Evolutionary conservation across 1,140 invertebrate genomes (phyloP).

Genomic region (Drosophila obscura): DNA sequence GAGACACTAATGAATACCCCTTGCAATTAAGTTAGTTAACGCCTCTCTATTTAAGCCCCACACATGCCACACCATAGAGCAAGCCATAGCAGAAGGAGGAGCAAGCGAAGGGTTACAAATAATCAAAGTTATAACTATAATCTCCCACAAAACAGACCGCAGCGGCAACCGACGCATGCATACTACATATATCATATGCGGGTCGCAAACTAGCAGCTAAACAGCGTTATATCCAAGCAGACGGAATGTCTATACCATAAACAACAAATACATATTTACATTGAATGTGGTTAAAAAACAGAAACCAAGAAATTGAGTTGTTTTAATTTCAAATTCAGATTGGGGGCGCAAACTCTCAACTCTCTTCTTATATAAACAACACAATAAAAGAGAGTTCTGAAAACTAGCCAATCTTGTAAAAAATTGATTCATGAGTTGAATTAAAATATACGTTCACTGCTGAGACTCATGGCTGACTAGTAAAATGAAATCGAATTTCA

Average conservation of each 20-base stretch:
- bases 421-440: not conserved
- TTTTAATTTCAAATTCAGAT: constrained; percentile 29
- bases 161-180: constrained; percentile 44
- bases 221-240: constrained; percentile 71
- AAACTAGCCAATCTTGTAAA: not conserved
- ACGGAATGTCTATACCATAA: constrained; percentile 67
- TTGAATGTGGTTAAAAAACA: constrained; percentile 78
- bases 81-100: constrained; percentile 17
- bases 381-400: too few relatives aligned
- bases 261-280: constrained; percentile 82
- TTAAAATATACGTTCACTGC: too few relatives aligned
- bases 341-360: not conserved
- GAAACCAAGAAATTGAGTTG: constrained; percentile 14
- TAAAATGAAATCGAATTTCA: too few relatives aligned
- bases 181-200: constrained; percentile 56
- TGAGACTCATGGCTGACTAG: too few relatives aligned
- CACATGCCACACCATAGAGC: constrained; percentile 20
- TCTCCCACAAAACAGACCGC: constrained; percentile 45
- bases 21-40: constrained; percentile 71
- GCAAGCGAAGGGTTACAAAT: constrained; percentile 10
- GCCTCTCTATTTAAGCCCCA: constrained; percentile 55
- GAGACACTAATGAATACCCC: constrained; percentile 61
- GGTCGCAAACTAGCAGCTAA: constrained; percentile 60
- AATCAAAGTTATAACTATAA: constrained; percentile 61
- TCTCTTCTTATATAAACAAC: too few relatives aligned